phyloP scores from a whole-genome alignment of 2,113 vertebrate species.

The Bubalus kerabau region DNA sequence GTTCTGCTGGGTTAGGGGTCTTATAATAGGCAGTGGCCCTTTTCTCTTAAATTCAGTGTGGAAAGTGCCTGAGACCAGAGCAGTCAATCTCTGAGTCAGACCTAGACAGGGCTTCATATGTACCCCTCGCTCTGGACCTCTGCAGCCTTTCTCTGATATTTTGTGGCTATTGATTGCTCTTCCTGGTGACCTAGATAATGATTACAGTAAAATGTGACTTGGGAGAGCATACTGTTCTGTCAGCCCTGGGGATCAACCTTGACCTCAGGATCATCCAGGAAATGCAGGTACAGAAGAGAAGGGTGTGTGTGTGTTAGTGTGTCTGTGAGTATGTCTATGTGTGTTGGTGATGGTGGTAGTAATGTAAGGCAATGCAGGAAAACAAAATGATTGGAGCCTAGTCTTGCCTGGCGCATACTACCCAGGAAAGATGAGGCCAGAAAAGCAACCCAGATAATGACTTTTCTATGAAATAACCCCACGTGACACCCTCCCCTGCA shows the following conservation, averaged over 20 bases:
- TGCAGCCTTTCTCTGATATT: conserved; percentile 46
- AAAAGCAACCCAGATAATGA: background rate
- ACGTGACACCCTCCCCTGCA: rapidly evolving
- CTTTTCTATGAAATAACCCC: background rate
- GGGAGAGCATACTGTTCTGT: conserved; percentile 19
- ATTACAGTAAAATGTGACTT: conserved; percentile 44
- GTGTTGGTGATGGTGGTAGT: background rate
- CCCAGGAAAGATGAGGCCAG: background rate
- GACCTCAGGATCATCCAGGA: background rate
- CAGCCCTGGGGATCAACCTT: conserved; percentile 18
- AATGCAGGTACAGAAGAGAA: background rate
- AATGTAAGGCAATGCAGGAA: background rate
- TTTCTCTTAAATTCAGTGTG: background rate
- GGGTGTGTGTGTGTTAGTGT: background rate
- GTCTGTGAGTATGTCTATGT: background rate
- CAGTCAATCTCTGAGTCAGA: conserved; percentile 2
- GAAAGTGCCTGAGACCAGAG: background rate
- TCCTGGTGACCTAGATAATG: conserved; percentile 41
- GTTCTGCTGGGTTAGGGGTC: background rate
- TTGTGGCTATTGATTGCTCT: conserved; percentile 49
- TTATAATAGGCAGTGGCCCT: background rate
- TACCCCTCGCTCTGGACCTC: background rate
- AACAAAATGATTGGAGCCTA: background rate
- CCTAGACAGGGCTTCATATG: background rate
- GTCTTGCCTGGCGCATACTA: background rate